A percentile compares a stretch with the other conserved stretches of the same genome.
Evolutionary conservation across 1,140 invertebrate genomes (phyloP).

Genomic region (Rhysida immarginata): DNA sequence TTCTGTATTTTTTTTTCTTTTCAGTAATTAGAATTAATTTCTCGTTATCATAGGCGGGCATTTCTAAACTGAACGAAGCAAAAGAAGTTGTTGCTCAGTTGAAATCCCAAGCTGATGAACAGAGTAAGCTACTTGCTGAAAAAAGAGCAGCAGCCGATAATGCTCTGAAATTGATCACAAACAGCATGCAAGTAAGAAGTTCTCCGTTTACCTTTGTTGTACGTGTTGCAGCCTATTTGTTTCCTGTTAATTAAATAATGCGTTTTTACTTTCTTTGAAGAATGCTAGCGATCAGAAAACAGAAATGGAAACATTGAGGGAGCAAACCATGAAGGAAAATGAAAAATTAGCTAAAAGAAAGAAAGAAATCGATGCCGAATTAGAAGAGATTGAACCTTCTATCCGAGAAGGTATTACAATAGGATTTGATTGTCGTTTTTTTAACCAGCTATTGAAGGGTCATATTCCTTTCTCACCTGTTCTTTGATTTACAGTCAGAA

Average conservation of each 20-base stretch:
- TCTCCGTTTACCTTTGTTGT: too few relatives aligned
- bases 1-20: too few relatives aligned
- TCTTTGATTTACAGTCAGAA: too few relatives aligned
- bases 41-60: constrained; percentile 78
- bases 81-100: constrained; percentile 66
- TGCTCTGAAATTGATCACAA: constrained; percentile 83
- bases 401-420: constrained; percentile 50
- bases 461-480: too few relatives aligned
- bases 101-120: constrained; percentile 71
- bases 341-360: constrained; percentile 62
- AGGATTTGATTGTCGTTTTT: too few relatives aligned
- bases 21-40: too few relatives aligned
- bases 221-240: too few relatives aligned
- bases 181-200: constrained; percentile 60
- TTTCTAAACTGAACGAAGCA: constrained; percentile 79
- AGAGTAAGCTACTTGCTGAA: constrained; percentile 65
- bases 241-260: too few relatives aligned
- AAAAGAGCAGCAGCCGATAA: constrained; percentile 78
- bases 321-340: constrained; percentile 79
- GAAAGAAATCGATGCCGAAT: constrained; percentile 74
- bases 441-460: too few relatives aligned
- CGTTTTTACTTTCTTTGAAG: constrained; percentile 23
- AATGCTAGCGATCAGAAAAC: constrained; percentile 78
- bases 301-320: constrained; percentile 79
- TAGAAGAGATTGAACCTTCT: constrained; percentile 84